These are phyloP conservation scores for Oxyura jamaicensis DNA, from an alignment of 2,113 vertebrate species.

Conservation along the genomic window DNA sequence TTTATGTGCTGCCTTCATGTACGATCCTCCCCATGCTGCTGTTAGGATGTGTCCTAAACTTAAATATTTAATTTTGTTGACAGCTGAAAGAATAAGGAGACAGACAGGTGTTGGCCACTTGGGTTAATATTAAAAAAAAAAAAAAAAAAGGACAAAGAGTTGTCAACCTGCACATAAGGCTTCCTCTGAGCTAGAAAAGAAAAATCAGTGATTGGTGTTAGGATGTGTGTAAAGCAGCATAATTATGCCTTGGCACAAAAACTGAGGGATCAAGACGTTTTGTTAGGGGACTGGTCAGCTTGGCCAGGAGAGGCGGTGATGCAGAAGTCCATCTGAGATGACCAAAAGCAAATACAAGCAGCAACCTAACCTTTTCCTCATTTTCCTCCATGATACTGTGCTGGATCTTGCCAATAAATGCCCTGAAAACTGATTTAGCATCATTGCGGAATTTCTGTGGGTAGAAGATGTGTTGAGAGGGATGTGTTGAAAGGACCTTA, in stretches of 20 bases:
- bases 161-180: background rate
- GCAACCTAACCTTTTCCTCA: background rate
- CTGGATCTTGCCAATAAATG: background rate
- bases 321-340: background rate
- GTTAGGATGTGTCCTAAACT: background rate
- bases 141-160: background rate
- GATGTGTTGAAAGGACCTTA: background rate
- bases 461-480: background rate
- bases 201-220: background rate
- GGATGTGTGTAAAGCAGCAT: background rate
- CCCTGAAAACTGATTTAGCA: background rate
- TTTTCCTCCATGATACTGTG: background rate
- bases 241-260: background rate
- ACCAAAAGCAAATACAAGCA: background rate
- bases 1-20: background rate
- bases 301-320: background rate
- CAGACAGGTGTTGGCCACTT: background rate
- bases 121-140: background rate
- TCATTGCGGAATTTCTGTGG: background rate
- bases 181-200: background rate
- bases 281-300: background rate
- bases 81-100: background rate
- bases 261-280: background rate
- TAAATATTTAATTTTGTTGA: background rate
- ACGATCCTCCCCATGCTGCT: rapidly evolving